Conservation (phyloP, 2,797 vertebrate species). For the Cygnus olor region DNA sequence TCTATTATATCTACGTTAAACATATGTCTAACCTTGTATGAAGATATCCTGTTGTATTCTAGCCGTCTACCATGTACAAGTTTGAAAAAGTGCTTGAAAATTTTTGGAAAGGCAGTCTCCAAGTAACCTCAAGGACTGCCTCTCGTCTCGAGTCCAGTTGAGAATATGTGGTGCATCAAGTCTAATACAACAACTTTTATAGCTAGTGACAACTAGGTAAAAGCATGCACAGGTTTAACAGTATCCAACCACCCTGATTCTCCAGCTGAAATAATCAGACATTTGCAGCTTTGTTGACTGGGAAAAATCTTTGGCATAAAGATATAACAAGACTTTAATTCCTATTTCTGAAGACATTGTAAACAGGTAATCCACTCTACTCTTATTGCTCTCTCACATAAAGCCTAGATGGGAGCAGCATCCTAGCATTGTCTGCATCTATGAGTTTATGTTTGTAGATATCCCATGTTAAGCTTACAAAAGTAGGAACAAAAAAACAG, state of each 20-base stretch:
- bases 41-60: not conserved
- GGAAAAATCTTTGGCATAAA: not conserved
- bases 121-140: not conserved
- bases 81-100: not conserved
- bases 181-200: not conserved
- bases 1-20: not conserved
- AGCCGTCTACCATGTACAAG: not conserved
- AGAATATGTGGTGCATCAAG: not conserved
- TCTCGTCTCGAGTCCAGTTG: not conserved
- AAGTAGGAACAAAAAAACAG: not conserved
- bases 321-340: not conserved
- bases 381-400: rapidly evolving
- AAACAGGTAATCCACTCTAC: not conserved
- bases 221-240: not conserved
- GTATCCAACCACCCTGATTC: not conserved
- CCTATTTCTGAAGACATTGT: not conserved
- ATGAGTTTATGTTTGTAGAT: not conserved
- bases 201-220: not conserved
- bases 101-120: not conserved
- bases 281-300: not conserved
- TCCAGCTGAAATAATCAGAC: not conserved
- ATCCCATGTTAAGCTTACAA: not conserved
- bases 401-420: not conserved
- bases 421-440: not conserved
- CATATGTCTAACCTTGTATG: not conserved